Evolutionary conservation across 1,140 invertebrate genomes (phyloP), one percentile per base, ranked within the genome.

Genomic region (Drosophila truncata): DNA sequence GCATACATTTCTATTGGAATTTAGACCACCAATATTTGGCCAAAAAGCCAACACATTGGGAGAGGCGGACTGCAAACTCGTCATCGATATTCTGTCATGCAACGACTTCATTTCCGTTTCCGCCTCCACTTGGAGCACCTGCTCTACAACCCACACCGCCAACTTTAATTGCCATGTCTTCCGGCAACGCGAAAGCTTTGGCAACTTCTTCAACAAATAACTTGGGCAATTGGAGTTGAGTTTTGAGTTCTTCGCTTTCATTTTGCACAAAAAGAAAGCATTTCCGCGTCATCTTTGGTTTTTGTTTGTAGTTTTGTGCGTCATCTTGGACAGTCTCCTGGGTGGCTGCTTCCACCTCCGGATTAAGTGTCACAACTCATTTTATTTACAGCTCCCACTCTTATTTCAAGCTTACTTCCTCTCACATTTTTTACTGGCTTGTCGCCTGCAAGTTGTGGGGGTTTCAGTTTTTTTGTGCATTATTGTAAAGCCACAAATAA

Each of bases 101-200:
- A 54, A 37, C 52, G 52, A 25, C 31, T 54, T 63, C 18, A 57
- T 31, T 75, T 59, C 39, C 44, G 78, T 50, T 54, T 74, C 47
- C 47, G 39, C 29, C 66, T 31, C 29, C 71, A 72, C 55, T 65
- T 71, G n/a, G 11, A 42, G 18, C 23, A 31, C 14, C 3, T 23
- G 50, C 31, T 5, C 31, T 14, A 37, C 52, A 10, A 20, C 13
- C 23, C 46, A 18, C 18, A 6, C n/a, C 49, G 63, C 63, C 37
- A 77, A 77, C 54, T 77, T 77, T 60, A 77, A 77, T 67, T 77
- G 62, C 74, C 59, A 13, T 35, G 46, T 13, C 41, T 77, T 77
- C 54, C 69, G 71, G 47, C 47, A 39, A 14, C 57, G 67, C 47
- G 46, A 62, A 25, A 10, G 41, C 47, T 35, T 18, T 37, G 18